Percentiles rank a stretch among this genome's conserved stretches.
Evolutionary conservation across 1,140 invertebrate species (phyloP).

Genomic region (Zaprionus davidi): DNA sequence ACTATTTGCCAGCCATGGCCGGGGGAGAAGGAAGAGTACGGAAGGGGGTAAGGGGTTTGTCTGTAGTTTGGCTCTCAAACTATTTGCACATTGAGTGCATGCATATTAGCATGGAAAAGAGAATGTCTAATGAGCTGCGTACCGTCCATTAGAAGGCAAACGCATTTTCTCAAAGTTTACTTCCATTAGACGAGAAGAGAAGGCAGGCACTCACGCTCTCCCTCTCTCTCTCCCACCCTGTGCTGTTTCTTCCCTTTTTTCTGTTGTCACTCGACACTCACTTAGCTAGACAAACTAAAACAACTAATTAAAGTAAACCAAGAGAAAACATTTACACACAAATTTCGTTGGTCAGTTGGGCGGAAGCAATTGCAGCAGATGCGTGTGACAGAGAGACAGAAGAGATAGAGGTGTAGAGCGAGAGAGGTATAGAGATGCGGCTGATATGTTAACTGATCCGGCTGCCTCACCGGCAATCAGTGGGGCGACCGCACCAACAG

Average conservation of each 20-base stretch:
- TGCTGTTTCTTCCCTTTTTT: conserved; percentile 6
- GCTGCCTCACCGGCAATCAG: conserved; percentile 16
- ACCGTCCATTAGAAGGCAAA: conserved; percentile 73
- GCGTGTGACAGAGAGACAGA: conserved; percentile 11
- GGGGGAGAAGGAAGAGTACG: background rate
- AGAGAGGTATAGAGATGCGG: conserved; percentile 14
- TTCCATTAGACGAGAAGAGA: conserved; percentile 59
- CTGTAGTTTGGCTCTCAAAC: conserved; percentile 67
- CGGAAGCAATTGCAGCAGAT: conserved; percentile 64
- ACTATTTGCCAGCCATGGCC: conserved; percentile 4
- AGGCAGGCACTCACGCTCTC: conserved; percentile 1
- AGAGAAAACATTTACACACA: conserved; percentile 62
- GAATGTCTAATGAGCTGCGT: conserved; percentile 79
- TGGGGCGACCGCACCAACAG: conserved; percentile 20
- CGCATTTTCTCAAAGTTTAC: conserved; percentile 76
- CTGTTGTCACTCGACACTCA: conserved; percentile 58
- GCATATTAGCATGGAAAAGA: conserved; percentile 80
- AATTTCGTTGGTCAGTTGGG: conserved; percentile 67
- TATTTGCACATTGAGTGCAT: conserved; percentile 82
- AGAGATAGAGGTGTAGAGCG: conserved; percentile 16
- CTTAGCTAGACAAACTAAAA: conserved; percentile 72
- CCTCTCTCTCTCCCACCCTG: conserved; percentile 3
- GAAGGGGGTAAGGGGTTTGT: background rate
- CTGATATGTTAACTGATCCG: conserved; percentile 29
- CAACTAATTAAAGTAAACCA: conserved; percentile 79